Evolutionary conservation across 2,113 vertebrate genomes (phyloP).

Genomic region (Carollia perspicillata): DNA sequence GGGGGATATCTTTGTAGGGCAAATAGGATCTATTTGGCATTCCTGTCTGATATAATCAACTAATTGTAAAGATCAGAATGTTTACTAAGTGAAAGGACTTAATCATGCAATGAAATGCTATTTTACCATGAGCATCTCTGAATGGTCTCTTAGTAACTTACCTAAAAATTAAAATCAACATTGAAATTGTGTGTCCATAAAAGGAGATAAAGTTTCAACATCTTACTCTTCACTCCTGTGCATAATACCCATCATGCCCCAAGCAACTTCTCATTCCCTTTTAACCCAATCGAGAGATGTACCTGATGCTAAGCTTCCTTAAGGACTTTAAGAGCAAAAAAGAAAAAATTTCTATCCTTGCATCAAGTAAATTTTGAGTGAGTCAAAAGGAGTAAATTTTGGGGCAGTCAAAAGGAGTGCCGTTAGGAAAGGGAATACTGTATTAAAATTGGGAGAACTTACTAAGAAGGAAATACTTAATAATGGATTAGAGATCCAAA

Average conservation of each 20-base stretch:
- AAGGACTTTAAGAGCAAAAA: background rate
- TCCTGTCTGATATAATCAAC: background rate
- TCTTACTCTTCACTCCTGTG: no score
- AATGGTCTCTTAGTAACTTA: background rate
- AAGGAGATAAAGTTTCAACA: background rate
- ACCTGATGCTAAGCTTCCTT: background rate
- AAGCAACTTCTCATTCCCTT: background rate
- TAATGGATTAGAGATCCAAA: background rate
- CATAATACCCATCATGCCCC: background rate
- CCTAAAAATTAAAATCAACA: background rate
- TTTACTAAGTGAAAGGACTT: background rate
- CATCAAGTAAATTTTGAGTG: background rate
- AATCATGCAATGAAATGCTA: background rate
- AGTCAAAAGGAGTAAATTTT: no score
- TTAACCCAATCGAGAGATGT: background rate
- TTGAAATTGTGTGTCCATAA: background rate
- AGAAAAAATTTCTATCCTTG: background rate
- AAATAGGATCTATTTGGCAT: background rate
- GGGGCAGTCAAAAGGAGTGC: accelerated
- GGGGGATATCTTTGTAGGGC: background rate
- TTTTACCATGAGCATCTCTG: background rate
- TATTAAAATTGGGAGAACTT: background rate
- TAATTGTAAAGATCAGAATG: background rate
- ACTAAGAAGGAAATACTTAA: background rate
- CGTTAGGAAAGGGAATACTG: background rate